These are phyloP conservation scores for Nothocercus julius DNA, from an alignment of 2,113 vertebrate species.

Conservation along the genomic window DNA sequence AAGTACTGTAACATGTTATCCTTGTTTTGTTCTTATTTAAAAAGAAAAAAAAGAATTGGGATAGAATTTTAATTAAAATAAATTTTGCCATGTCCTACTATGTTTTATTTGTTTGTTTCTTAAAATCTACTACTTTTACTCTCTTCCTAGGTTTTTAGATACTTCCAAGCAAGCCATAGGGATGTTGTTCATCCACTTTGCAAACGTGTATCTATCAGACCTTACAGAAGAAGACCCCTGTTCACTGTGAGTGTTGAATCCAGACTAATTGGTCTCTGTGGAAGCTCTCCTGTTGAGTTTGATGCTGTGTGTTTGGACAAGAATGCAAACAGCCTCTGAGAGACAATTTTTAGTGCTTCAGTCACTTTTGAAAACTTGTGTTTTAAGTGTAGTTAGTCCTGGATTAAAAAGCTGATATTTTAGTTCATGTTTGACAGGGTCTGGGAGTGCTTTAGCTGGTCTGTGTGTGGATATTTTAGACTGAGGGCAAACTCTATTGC, in stretches of 20 bases:
- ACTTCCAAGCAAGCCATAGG: constrained; percentile 99
- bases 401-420: not conserved
- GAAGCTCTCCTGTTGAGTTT: not conserved
- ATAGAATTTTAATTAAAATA: not conserved
- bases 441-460: not conserved
- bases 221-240: constrained; percentile 97
- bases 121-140: not conserved
- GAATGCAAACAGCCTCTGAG: not conserved
- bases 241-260: constrained; percentile 88
- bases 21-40: not conserved
- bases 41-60: not conserved
- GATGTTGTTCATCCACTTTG: constrained; percentile 99
- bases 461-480: not conserved
- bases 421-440: not conserved
- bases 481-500: not conserved
- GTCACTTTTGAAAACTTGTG: not conserved
- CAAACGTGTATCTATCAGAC: constrained; percentile 96
- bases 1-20: not conserved
- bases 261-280: not conserved
- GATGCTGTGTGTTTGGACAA: accelerated
- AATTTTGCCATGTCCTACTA: not conserved
- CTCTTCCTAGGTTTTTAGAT: constrained; percentile 90
- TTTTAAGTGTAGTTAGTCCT: not conserved
- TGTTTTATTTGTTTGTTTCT: not conserved
- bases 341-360: not conserved